phyloP scores from a whole-genome alignment of 2,888 invertebrate genomes.

The Mechanitis mazaeus region DNA sequence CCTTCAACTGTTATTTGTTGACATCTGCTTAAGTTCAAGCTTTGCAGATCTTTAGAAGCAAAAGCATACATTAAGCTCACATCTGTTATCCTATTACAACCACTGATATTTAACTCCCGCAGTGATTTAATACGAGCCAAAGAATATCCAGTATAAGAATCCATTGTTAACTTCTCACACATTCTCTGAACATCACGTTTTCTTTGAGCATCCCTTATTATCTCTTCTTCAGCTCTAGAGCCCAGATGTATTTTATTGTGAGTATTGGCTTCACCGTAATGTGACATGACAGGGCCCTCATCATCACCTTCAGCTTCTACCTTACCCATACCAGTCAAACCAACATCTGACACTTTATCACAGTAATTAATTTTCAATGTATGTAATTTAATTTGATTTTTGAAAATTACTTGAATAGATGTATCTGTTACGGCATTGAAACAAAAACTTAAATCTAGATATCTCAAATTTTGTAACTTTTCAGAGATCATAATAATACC shows the following conservation, averaged over 20 bases:
- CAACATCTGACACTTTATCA: slow-evolving; percentile 81
- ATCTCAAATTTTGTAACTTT: slow-evolving; percentile 73
- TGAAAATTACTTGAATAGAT: slow-evolving; percentile 81
- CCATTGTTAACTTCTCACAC: slow-evolving; percentile 73
- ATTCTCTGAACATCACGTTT: slow-evolving; percentile 79
- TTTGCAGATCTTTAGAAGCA: slow-evolving; percentile 78
- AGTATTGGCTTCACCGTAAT: slow-evolving; percentile 42
- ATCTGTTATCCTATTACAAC: slow-evolving; percentile 84
- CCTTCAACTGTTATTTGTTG: slow-evolving; percentile 82
- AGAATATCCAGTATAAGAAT: slow-evolving; percentile 68
- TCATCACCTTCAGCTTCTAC: slow-evolving; percentile 49
- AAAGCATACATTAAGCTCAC: slow-evolving; percentile 82
- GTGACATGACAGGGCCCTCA: slow-evolving; percentile 54
- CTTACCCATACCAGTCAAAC: slow-evolving; percentile 81
- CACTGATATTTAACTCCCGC: slow-evolving; percentile 78
- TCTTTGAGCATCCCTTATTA: slow-evolving; percentile 79
- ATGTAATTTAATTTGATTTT: slow-evolving; percentile 76
- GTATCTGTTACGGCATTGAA: slow-evolving; percentile 83
- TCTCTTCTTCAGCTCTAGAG: slow-evolving; percentile 82
- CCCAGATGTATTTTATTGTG: slow-evolving; percentile 75
- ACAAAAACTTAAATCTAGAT: slow-evolving; percentile 81
- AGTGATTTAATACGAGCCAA: slow-evolving; percentile 75
- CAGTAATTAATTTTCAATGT: slow-evolving; percentile 81
- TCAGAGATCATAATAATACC: slow-evolving; percentile 78
- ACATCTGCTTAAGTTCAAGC: slow-evolving; percentile 80